Conservation (phyloP, 2,113 vertebrate genomes). For the Nerophis lumbriciformis region DNA sequence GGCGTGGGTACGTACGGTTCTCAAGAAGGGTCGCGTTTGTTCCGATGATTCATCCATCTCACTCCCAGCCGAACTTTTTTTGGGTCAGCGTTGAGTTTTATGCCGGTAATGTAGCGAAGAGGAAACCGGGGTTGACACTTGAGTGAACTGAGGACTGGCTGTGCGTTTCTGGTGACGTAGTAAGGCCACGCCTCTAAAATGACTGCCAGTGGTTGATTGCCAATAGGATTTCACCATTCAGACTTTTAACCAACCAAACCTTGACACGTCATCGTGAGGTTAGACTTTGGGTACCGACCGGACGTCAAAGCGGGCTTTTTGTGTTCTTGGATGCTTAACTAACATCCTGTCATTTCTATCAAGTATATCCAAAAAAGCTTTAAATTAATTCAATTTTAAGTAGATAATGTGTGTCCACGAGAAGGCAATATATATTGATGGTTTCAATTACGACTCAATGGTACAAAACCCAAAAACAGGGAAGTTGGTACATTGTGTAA, state of each 20-base stretch:
- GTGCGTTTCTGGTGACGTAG: conserved; percentile 13
- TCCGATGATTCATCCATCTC: conserved; percentile 57
- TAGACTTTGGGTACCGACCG: conserved; percentile 17
- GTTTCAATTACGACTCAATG: too few relatives aligned
- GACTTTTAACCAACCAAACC: conserved; percentile 32
- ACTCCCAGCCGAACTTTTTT: conserved; percentile 7
- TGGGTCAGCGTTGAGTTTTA: not conserved
- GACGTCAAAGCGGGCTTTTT: conserved; percentile 35
- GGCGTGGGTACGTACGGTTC: conserved; percentile 53
- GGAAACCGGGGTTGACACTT: conserved; percentile 34
- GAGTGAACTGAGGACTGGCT: conserved; percentile 12
- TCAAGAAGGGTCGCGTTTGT: conserved; percentile 63
- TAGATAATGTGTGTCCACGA: too few relatives aligned
- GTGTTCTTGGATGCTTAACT: not conserved
- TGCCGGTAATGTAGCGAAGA: conserved; percentile 10
- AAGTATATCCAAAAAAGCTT: too few relatives aligned
- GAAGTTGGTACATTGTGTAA: too few relatives aligned
- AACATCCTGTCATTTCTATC: too few relatives aligned
- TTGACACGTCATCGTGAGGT: not conserved
- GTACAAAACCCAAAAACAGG: too few relatives aligned
- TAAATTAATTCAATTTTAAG: too few relatives aligned
- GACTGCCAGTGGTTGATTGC: conserved; percentile 28
- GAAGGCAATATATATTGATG: too few relatives aligned
- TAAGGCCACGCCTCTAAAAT: conserved; percentile 31
- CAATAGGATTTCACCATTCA: conserved; percentile 22